These are phyloP conservation scores for Drosophila kanapiae DNA, from an alignment of 1,140 invertebrate species.

Conservation along the genomic window DNA sequence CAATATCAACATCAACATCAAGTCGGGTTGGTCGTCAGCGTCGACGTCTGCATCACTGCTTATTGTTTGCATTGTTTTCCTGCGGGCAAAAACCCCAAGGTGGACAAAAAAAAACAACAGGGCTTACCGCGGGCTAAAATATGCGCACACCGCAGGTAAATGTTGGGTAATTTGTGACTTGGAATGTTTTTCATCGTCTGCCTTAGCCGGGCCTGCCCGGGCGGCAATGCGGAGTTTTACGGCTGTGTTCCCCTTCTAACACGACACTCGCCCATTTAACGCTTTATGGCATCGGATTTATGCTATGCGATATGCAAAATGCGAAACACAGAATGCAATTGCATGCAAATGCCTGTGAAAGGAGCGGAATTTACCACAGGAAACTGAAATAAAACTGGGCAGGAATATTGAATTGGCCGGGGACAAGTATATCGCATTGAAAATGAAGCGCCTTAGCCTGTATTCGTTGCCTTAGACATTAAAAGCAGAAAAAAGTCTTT, in stretches of 20 bases:
- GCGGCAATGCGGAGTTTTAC: conserved; percentile 41
- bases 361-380: conserved; percentile 62
- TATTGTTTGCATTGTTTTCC: conserved; percentile 68
- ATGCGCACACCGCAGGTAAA: conserved; percentile 74
- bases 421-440: conserved; percentile 16
- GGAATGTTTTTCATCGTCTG: conserved; percentile 53
- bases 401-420: conserved; percentile 29
- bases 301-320: conserved; percentile 55
- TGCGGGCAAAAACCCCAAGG: conserved; percentile 40
- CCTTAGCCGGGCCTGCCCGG: conserved; percentile 7
- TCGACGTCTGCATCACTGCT: conserved; percentile 54
- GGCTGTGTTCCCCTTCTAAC: conserved; percentile 45
- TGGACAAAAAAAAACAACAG: conserved; percentile 48
- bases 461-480: neutral
- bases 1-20: conserved; percentile 71
- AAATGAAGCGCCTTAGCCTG: neutral
- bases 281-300: conserved; percentile 59
- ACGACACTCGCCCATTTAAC: conserved; percentile 65
- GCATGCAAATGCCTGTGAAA: conserved; percentile 56
- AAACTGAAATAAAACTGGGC: conserved; percentile 53
- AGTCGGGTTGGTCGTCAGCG: conserved; percentile 35
- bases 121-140: conserved; percentile 55
- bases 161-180: conserved; percentile 77
- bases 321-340: conserved; percentile 55
- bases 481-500: no score